Base-by-base conservation (phyloP, 1,140 invertebrate genomes). In the Heliconius hewitsoni region DNA sequence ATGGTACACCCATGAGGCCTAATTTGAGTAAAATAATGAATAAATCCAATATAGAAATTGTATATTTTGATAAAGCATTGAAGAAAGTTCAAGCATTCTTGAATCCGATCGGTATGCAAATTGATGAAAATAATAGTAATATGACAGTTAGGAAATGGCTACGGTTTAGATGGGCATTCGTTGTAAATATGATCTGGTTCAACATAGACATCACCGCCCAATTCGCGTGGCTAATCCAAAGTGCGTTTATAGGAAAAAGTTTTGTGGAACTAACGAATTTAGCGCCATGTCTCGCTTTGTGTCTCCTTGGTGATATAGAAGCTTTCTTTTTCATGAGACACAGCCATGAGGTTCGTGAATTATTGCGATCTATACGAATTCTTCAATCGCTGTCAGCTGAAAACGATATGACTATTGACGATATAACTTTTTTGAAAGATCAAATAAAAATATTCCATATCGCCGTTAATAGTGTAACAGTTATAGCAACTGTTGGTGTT, bases 381-480 rank as follows among this genome's bases (percentile, higher is more conserved):
- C 52, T 78, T 34, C 72, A 74, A 52, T 74, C 30, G 5, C 55
- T 66, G 3, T 52, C 55, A 13, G 27, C 72, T 30, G 37, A 70
- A 27, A 74, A 78, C 1, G 39, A 73, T 27, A 23, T 52, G 39
- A 4, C n/a, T 46, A 18, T 46, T 11, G 75, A 23, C 8, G 27
- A 79, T 34, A n/a, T 71, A 8, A 39, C 2, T 8, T 71, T 79
- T 39, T 55, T 79, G 16, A 79, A 79, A 50, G 27, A 4, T 19
- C 77, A 78, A 78, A 66, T 78, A 8, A 78, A 78, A 70, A 74
- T 74, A 4, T 78, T 78, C 8, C 23, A 74, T 23, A 50, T 75
- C 71, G 50, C 76, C 34, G 11, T 77, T 1, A 52, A 71, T 13
- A 46, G 52, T 34, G 6, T 78, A 39, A 50, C 8, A 1, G 23